These are phyloP conservation scores for Drosophila seclusa DNA, from an alignment of 2,888 invertebrate species.

Conservation along the genomic window DNA sequence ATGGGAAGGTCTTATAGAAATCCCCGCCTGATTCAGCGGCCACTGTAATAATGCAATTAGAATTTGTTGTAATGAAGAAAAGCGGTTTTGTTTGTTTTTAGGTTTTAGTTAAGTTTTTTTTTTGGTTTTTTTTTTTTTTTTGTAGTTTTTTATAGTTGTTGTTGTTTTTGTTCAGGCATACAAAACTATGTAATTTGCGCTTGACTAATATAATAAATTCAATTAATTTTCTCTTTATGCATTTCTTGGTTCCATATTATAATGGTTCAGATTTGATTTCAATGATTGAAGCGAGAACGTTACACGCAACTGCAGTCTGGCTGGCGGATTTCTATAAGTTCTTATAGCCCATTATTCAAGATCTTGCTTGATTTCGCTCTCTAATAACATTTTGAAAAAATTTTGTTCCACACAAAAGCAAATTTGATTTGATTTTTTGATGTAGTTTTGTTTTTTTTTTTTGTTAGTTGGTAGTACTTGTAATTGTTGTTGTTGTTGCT, in stretches of 20 bases:
- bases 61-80: slow-evolving; percentile 71
- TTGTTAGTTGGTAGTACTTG: slow-evolving; percentile 64
- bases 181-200: slow-evolving; percentile 59
- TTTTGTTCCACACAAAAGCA: slow-evolving; percentile 82
- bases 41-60: slow-evolving; percentile 87
- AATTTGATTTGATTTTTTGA: slow-evolving; percentile 24
- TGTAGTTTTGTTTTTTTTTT: slow-evolving; percentile 18
- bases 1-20: slow-evolving; percentile 94
- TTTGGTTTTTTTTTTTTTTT: slow-evolving; percentile 45
- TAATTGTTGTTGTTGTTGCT: slow-evolving; percentile 42
- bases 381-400: slow-evolving; percentile 41
- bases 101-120: slow-evolving; percentile 43
- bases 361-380: slow-evolving; percentile 12
- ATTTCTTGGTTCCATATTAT: slow-evolving; percentile 46
- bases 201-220: slow-evolving; percentile 84
- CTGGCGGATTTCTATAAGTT: slow-evolving; percentile 85
- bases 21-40: slow-evolving; percentile 93
- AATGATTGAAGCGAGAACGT: slow-evolving; percentile 78
- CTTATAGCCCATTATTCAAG: slow-evolving; percentile 54
- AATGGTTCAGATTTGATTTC: slow-evolving; percentile 51
- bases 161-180: slow-evolving; percentile 48
- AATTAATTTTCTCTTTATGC: slow-evolving; percentile 82
- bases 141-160: slow-evolving; percentile 26
- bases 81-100: slow-evolving; percentile 47
- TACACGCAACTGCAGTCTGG: slow-evolving; percentile 58